Conservation (phyloP, 2,797 vertebrate genomes). For the Epinephelus awoara region DNA sequence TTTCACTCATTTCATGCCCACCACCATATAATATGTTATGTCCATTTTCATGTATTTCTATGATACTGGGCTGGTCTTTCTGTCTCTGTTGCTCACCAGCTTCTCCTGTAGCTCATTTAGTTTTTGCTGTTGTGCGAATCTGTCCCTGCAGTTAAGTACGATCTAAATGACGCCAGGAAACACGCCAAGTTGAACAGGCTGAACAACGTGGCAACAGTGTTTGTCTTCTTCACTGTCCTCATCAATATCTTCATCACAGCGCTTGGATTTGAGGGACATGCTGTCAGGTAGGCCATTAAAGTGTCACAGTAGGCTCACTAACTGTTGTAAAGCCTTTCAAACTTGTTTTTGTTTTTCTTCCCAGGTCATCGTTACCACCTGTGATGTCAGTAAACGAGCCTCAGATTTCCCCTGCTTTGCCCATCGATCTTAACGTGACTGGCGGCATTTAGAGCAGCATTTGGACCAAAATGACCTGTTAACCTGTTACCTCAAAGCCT, state of each 20-base stretch:
- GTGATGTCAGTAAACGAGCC: background rate
- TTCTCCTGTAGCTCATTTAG: background rate
- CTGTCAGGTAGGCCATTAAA: slow-evolving; percentile 27
- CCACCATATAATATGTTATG: no score
- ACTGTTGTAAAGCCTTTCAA: background rate
- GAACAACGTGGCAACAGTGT: slow-evolving; percentile 87
- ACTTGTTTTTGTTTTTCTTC: background rate
- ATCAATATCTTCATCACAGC: slow-evolving; percentile 93
- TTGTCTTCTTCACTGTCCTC: slow-evolving; percentile 90
- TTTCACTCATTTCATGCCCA: no score
- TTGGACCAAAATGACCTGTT: background rate
- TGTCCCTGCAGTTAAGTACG: slow-evolving; percentile 84
- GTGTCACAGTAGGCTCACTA: fast-evolving
- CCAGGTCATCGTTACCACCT: background rate
- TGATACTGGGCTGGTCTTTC: background rate
- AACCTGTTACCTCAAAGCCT: background rate
- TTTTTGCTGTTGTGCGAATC: background rate
- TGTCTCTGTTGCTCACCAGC: background rate
- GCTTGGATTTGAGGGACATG: slow-evolving; percentile 82
- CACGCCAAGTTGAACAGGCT: slow-evolving; percentile 86
- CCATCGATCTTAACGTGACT: slow-evolving; percentile 31
- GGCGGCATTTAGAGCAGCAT: slow-evolving; percentile 10
- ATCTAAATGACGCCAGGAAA: slow-evolving; percentile 89
- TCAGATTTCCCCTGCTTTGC: background rate
- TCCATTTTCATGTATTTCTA: no score